Evolutionary conservation across 30 jellyfish, hydroid and myxozoan genomes (phyloP), one percentile per base, ranked within the genome.

Genomic region (Sanderia malayensis): DNA sequence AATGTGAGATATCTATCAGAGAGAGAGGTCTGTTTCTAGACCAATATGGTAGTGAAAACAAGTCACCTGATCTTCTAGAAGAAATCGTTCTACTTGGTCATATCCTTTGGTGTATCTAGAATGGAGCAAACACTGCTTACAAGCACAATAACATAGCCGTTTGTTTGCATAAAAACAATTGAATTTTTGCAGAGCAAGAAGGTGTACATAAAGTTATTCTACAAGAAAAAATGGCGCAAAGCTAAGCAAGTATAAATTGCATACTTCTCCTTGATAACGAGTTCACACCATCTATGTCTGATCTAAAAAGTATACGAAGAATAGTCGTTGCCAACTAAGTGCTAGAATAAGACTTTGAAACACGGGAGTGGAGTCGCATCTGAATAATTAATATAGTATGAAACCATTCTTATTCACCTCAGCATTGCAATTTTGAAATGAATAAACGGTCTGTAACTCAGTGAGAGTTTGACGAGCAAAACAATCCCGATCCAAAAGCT

Each of bases 211-310:
- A n/a, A n/a, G n/a, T n/a, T n/a, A n/a, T n/a, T n/a, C n/a, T n/a
- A n/a, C n/a, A n/a, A n/a, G n/a, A n/a, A n/a, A n/a, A n/a, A n/a
- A n/a, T n/a, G n/a, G n/a, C n/a, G n/a, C n/a, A n/a, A n/a, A n/a
- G n/a, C n/a, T n/a, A n/a, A n/a, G n/a, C n/a, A n/a, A n/a, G n/a
- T n/a, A n/a, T n/a, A n/a, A n/a, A n/a, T n/a, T n/a, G n/a, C 80
- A 26, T 61, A 76, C 95, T 57, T 62, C 70, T 74, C 77, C 45
- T 85, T 85, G 13, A 85, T 76, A 18, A 85, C 70, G 2, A 85
- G 82, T 31, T 85, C 95, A 71, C 95, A 85, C 95, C 95, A 85
- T 25, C 95, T 69, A 58, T 85, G 95, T 19, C 95, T 85, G 13
- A 85, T 70, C 95, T 85, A 46, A 20, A 52, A 27, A 61, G n/a